Base-by-base conservation (phyloP, 2,113 vertebrate species). In the Nanorana parkeri region DNA sequence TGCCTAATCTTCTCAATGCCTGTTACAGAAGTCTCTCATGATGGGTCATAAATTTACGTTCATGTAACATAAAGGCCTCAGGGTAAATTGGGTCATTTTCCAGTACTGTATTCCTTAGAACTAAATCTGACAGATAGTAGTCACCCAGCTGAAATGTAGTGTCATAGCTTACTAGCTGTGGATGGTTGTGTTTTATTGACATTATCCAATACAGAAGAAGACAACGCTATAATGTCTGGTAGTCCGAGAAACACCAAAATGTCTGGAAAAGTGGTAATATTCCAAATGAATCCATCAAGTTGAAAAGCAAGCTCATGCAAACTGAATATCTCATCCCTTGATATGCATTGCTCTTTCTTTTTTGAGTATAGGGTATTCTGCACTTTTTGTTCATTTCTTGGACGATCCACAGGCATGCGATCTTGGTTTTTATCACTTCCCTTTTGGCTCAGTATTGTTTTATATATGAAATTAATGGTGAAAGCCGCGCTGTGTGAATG, bases 271-370 rank as follows among this genome's bases (percentile, higher is more conserved):
- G 24, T 52, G 51, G n/a, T 55, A 20, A 73, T 20, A 13, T 73
- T 55, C 24, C 23, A 26, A 52, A 54, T 54, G 5, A 73, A 73
- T 52, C 54, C 54, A 55, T 73, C 47, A 73, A 52, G 47, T 54
- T 23, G 36, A 63, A 26, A 26, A n/a, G 21, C 47, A 26, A 73
- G 69, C 54, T 54, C 69, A 24, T 54, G 13, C 21, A 54, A 55
- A 55, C 24, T 73, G 26, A 73, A 54, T 73, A 73, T 73, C 69
- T 73, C 47, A 23, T 73, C 47, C 21, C 68, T 72, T 47, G 20
- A 51, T 23, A 52, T 66, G 3, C 29, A 17, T 23, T 72, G 11
- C 21, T 72, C 8, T 32, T 51, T 51, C 54, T 21, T 52, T 55
- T 73, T 54, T 17, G 29, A 36, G 69, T 72, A 72, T 72, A 21